Evolutionary conservation across 2,113 vertebrate genomes (phyloP).

Genomic region (Melanostigma gelatinosum): DNA sequence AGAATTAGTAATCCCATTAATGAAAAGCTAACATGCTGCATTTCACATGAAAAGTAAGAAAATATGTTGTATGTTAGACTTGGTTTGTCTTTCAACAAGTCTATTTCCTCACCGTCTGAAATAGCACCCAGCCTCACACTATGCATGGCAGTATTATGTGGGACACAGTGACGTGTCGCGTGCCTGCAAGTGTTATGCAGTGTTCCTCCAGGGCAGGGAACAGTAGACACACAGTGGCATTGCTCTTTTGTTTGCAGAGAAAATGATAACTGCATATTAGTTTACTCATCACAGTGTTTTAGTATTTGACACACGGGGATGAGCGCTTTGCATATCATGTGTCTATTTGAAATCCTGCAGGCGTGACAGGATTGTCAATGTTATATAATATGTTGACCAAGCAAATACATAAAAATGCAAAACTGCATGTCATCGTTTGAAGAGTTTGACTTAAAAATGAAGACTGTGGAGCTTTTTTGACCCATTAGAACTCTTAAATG

Average conservation of each 20-base stretch:
- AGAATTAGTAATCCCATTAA: slow-evolving; percentile 5
- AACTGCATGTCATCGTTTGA: background rate
- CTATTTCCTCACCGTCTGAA: slow-evolving; percentile 24
- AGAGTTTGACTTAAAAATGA: background rate
- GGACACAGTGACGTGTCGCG: background rate
- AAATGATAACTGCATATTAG: background rate
- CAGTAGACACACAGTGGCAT: background rate
- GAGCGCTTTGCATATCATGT: slow-evolving; percentile 7
- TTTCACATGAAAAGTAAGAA: slow-evolving; percentile 25
- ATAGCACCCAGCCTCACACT: slow-evolving; percentile 12
- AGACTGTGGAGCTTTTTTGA: background rate
- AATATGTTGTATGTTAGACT: slow-evolving; percentile 17
- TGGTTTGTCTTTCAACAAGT: slow-evolving; percentile 31
- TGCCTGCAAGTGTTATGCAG: background rate
- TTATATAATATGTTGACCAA: slow-evolving; percentile 19
- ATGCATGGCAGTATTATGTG: background rate
- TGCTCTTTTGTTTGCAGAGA: background rate
- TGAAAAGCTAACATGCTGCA: slow-evolving; percentile 1
- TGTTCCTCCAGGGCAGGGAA: background rate
- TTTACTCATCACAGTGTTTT: background rate
- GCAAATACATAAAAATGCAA: background rate
- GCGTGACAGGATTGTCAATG: slow-evolving; percentile 23
- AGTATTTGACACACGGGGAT: background rate
- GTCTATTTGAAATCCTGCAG: slow-evolving; percentile 32
- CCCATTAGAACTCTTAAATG: background rate